These are phyloP conservation scores for Rhinogobius similis DNA, from an alignment of 2,113 vertebrate genomes.

Conservation along the genomic window DNA sequence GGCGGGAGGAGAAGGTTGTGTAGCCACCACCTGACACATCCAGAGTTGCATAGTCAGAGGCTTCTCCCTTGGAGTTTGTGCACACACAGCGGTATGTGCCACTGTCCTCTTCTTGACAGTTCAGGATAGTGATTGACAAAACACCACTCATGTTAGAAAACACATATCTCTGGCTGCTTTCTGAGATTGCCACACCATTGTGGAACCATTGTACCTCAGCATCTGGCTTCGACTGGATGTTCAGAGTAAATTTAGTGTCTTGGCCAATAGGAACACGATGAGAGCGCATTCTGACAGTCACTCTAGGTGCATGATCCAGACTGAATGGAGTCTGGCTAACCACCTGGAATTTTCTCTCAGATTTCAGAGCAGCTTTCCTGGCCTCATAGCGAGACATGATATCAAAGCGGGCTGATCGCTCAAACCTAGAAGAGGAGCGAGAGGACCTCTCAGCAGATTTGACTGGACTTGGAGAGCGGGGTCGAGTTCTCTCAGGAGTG, in stretches of 20 bases:
- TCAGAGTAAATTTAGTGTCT: constrained; percentile 93
- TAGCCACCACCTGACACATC: constrained; percentile 90
- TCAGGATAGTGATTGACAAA: constrained; percentile 87
- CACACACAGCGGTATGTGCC: constrained; percentile 93
- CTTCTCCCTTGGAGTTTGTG: constrained; percentile 92
- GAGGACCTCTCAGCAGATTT: constrained; percentile 88
- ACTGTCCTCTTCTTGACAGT: constrained; percentile 92
- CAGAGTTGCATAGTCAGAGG: constrained; percentile 94
- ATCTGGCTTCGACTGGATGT: constrained; percentile 93
- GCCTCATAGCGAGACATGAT: constrained; percentile 98
- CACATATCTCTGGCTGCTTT: constrained; percentile 85
- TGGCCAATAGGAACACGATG: constrained; percentile 90
- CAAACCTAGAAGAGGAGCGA: constrained; percentile 92
- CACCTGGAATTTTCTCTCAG: constrained; percentile 93
- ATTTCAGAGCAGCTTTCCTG: constrained; percentile 95
- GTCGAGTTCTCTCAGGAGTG: constrained; percentile 97
- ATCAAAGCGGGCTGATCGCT: constrained; percentile 95
- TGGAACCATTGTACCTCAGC: constrained; percentile 92
- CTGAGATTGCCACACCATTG: constrained; percentile 86
- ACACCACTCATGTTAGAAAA: constrained; percentile 92
- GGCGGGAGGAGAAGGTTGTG: constrained; percentile 87
- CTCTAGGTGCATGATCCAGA: constrained; percentile 90
- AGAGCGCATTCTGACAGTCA: constrained; percentile 96
- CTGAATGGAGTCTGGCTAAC: constrained; percentile 95
- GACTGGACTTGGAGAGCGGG: constrained; percentile 94